phyloP scores from a whole-genome alignment of 2,888 invertebrate genomes.

The Parnassius glacialis region DNA sequence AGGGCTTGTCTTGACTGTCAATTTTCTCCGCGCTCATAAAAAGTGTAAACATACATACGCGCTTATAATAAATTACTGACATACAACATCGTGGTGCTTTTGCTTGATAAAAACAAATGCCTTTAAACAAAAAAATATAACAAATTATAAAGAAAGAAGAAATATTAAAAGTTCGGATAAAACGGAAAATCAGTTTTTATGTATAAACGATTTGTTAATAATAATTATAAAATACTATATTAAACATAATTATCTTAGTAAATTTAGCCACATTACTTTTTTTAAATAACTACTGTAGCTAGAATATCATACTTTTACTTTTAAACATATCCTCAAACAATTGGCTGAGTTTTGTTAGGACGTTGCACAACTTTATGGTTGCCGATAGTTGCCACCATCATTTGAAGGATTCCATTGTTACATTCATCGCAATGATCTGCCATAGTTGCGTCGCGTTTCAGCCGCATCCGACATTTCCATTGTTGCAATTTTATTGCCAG shows the following conservation, averaged over 20 bases:
- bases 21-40: slow-evolving; percentile 43
- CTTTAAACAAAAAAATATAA: too few relatives aligned
- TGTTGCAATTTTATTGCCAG: slow-evolving; percentile 79
- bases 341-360: slow-evolving; percentile 51
- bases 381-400: slow-evolving; percentile 75
- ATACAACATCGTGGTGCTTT: too few relatives aligned
- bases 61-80: too few relatives aligned
- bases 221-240: too few relatives aligned
- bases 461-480: slow-evolving; percentile 77
- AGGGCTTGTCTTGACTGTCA: slow-evolving; percentile 49
- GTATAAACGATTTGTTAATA: too few relatives aligned
- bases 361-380: slow-evolving; percentile 57
- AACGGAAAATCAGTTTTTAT: too few relatives aligned
- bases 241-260: too few relatives aligned
- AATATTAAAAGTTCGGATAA: too few relatives aligned
- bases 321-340: slow-evolving; percentile 23
- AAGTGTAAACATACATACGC: too few relatives aligned
- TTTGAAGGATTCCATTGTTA: slow-evolving; percentile 75
- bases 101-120: too few relatives aligned
- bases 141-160: too few relatives aligned
- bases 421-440: slow-evolving; percentile 74
- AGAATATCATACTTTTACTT: background rate
- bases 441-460: slow-evolving; percentile 71
- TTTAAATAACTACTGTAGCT: background rate
- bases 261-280: background rate